Evolutionary conservation across 2,113 vertebrate species (phyloP).

Genomic region (Eulacestoma nigropectus): DNA sequence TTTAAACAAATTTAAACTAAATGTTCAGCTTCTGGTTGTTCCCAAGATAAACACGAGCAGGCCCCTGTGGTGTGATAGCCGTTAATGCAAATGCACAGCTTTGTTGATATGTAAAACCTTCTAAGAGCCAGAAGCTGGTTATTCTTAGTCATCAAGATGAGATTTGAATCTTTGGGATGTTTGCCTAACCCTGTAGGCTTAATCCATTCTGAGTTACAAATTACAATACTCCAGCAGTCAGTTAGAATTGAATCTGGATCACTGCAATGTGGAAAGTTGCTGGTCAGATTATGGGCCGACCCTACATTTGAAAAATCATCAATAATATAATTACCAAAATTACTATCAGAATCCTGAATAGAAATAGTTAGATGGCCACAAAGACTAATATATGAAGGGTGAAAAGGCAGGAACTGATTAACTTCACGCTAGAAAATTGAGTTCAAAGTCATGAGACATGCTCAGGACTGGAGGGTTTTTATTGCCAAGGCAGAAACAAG

Average conservation of each 20-base stretch:
- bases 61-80: slow-evolving; percentile 59
- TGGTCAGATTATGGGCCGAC: background rate
- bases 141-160: slow-evolving; percentile 63
- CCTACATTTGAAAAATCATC: background rate
- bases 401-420: slow-evolving; percentile 36
- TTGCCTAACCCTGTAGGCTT: slow-evolving; percentile 58
- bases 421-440: slow-evolving; percentile 34
- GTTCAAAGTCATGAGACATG: background rate
- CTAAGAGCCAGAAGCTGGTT: slow-evolving; percentile 56
- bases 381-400: background rate
- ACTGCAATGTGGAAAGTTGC: background rate
- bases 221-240: background rate
- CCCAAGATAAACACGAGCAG: slow-evolving; percentile 59
- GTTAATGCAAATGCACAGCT: slow-evolving; percentile 58
- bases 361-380: background rate
- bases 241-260: background rate
- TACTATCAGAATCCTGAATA: background rate
- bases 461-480: slow-evolving; percentile 20
- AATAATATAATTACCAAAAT: background rate
- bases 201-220: slow-evolving; percentile 47
- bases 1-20: slow-evolving; percentile 61
- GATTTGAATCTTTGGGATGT: slow-evolving; percentile 58
- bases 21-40: slow-evolving; percentile 59
- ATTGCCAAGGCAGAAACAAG: slow-evolving; percentile 24
- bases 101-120: slow-evolving; percentile 62